A percentile compares a stretch with the other conserved stretches of the same genome.
Evolutionary conservation across 1,140 invertebrate genomes (phyloP).

Genomic region (Mesaphorura yosii): DNA sequence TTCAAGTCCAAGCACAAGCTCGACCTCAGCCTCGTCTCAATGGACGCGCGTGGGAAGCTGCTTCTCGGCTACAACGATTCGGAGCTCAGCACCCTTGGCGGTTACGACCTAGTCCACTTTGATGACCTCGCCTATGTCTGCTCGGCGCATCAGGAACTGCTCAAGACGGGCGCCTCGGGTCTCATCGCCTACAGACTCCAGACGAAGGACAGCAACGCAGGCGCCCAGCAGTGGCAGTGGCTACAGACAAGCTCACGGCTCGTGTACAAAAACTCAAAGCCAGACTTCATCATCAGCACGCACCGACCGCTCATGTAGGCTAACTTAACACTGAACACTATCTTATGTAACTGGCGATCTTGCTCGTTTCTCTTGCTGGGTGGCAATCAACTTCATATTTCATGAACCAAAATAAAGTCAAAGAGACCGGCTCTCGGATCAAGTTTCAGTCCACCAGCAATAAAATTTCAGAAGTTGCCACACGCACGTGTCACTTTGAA

Average conservation of each 20-base stretch:
- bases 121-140: slow-evolving; percentile 86
- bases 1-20: slow-evolving; percentile 99
- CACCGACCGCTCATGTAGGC: slow-evolving; percentile 92
- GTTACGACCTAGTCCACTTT: slow-evolving; percentile 75
- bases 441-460: no score
- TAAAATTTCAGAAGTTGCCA: neutral
- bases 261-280: slow-evolving; percentile 98
- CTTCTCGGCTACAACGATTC: slow-evolving; percentile 84
- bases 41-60: slow-evolving; percentile 93
- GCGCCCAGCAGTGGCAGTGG: slow-evolving; percentile 98
- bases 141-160: slow-evolving; percentile 94
- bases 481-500: neutral
- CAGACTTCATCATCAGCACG: slow-evolving; percentile 95
- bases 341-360: no score
- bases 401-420: no score
- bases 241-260: slow-evolving; percentile 91
- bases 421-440: no score
- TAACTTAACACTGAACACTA: neutral
- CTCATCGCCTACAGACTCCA: slow-evolving; percentile 95
- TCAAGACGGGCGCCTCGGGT: slow-evolving; percentile 95
- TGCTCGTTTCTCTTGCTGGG: no score
- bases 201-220: slow-evolving; percentile 80
- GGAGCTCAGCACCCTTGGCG: slow-evolving; percentile 80
- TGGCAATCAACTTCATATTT: no score
- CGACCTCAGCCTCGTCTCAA: slow-evolving; percentile 85